Conservation (phyloP, 2,888 invertebrate species). For the Amblyteles armatorius region DNA sequence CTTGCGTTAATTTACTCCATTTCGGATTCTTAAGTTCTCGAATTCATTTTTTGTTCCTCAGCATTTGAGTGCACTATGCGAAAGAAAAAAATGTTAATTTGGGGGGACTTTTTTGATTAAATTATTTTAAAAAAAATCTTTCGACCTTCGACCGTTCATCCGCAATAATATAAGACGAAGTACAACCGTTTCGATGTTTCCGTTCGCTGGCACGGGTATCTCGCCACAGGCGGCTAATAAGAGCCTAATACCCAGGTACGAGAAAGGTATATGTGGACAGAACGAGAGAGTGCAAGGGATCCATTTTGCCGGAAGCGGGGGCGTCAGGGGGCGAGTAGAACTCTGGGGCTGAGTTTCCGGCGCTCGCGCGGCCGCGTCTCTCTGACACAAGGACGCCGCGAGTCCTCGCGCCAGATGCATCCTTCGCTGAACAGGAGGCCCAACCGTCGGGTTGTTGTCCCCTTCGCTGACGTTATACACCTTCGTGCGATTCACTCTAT, state of each 20-base stretch:
- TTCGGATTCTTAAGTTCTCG: too few species aligned
- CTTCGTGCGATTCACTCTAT: conserved; percentile 38
- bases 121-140: neutral
- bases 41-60: too few species aligned
- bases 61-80: too few species aligned
- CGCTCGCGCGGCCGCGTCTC: conserved; percentile 62
- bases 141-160: neutral
- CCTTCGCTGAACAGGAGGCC: conserved; percentile 81
- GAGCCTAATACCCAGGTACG: conserved; percentile 41
- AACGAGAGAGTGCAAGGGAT: conserved; percentile 37
- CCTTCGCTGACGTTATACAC: conserved; percentile 45
- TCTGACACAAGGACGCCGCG: conserved; percentile 79
- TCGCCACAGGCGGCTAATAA: conserved; percentile 49
- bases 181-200: conserved; percentile 44
- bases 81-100: neutral
- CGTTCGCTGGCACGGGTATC: conserved; percentile 44
- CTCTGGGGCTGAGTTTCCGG: conserved; percentile 77
- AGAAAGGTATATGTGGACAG: conserved; percentile 47
- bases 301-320: conserved; percentile 63
- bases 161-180: conserved; percentile 21
- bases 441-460: conserved; percentile 68
- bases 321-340: conserved; percentile 71
- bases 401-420: conserved; percentile 84
- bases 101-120: too few species aligned
- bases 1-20: too few species aligned